Conservation (phyloP, 2,888 invertebrate genomes). For the Drosophila quinaria region DNA sequence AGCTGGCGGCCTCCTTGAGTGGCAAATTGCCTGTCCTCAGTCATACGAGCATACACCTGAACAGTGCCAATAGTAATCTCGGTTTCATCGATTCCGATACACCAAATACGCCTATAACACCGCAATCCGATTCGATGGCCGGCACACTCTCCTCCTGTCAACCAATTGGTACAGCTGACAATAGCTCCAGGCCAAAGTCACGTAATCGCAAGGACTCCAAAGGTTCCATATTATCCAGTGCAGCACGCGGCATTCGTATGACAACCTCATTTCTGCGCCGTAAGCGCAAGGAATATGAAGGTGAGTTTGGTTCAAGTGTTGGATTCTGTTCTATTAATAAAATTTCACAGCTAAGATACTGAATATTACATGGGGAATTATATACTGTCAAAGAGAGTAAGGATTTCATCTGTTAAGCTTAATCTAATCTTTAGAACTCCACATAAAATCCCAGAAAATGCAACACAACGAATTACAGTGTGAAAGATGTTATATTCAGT, state of each 20-base stretch:
- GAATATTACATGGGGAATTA: neutral
- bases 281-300: conserved; percentile 84
- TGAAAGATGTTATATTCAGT: too few relatives aligned
- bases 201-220: conserved; percentile 79
- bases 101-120: conserved; percentile 75
- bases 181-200: conserved; percentile 47
- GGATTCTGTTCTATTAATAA: neutral
- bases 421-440: too few relatives aligned
- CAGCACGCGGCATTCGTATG: conserved; percentile 77
- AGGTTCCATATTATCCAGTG: conserved; percentile 79
- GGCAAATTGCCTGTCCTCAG: conserved; percentile 55
- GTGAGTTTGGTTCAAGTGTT: conserved; percentile 64
- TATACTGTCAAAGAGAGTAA: neutral
- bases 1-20: conserved; percentile 74
- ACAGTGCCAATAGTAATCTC: conserved; percentile 82
- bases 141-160: conserved; percentile 70
- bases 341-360: neutral
- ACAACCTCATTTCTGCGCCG: conserved; percentile 83
- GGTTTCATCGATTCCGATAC: conserved; percentile 82
- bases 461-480: too few relatives aligned
- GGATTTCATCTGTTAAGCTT: too few relatives aligned
- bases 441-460: too few relatives aligned
- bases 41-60: conserved; percentile 73
- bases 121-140: conserved; percentile 61
- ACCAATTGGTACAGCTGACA: conserved; percentile 17